These are phyloP conservation scores for Corythoichthys intestinalis DNA, from an alignment of 2,113 vertebrate genomes.

Conservation along the genomic window DNA sequence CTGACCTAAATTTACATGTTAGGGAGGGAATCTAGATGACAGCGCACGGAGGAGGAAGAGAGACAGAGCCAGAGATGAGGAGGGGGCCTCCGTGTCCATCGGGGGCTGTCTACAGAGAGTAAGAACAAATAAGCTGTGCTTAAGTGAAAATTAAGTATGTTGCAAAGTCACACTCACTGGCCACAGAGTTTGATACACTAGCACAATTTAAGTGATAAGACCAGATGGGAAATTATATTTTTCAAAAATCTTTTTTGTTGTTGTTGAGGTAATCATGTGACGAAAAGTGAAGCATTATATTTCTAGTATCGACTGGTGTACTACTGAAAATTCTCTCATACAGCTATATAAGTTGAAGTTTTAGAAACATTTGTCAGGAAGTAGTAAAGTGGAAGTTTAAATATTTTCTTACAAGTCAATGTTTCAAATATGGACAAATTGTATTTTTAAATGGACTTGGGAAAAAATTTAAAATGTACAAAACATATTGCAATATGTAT, in stretches of 20 bases:
- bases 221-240: neutral
- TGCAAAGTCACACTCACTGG: neutral
- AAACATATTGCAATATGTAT: neutral
- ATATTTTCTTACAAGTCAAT: neutral
- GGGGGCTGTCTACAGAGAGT: constrained; percentile 33
- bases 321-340: neutral
- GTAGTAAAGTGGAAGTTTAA: neutral
- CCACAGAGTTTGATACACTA: neutral
- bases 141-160: constrained; percentile 4
- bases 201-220: neutral
- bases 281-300: neutral
- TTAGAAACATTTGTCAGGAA: neutral
- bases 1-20: constrained; percentile 79
- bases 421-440: neutral
- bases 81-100: constrained; percentile 27
- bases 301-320: neutral
- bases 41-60: constrained; percentile 62
- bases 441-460: neutral
- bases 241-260: neutral
- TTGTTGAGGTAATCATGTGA: neutral
- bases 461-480: neutral
- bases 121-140: constrained; percentile 28
- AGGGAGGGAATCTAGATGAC: constrained; percentile 74
- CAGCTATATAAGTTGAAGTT: neutral
- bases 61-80: constrained; percentile 35